phyloP scores from a whole-genome alignment of 2,888 invertebrate species.

The Polylopha cassiicola region DNA sequence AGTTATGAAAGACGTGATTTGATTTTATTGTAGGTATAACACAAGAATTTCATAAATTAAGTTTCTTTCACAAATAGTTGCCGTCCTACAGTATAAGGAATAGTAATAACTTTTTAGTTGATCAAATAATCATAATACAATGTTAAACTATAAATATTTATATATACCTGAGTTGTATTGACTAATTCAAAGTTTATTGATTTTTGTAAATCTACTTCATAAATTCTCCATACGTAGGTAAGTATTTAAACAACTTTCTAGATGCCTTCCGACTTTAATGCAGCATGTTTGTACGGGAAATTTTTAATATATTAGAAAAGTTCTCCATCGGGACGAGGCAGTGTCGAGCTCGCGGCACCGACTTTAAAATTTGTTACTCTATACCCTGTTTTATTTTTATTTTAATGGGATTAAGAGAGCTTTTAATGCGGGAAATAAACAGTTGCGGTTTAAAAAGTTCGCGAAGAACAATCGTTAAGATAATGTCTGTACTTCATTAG shows the following conservation, averaged over 20 bases:
- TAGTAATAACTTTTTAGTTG: no score
- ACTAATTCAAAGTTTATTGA: no score
- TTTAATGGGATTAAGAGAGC: conserved; percentile 47
- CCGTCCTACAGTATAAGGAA: no score
- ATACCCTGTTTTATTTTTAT: conserved; percentile 43
- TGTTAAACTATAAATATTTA: conserved; percentile 12
- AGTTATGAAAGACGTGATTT: no score
- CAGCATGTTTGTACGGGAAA: conserved; percentile 49
- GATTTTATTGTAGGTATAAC: no score
- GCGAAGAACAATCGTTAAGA: conserved; percentile 47
- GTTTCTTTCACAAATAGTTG: no score
- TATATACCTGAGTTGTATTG: no score
- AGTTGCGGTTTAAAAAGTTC: conserved; percentile 43
- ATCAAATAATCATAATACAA: conserved; percentile 28
- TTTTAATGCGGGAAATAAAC: conserved; percentile 46
- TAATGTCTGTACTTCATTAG: conserved; percentile 32
- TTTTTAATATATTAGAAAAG: conserved; percentile 64
- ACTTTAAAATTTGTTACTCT: conserved; percentile 55
- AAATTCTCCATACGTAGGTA: conserved; percentile 29
- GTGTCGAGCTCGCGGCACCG: conserved; percentile 33
- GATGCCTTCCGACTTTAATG: conserved; percentile 42
- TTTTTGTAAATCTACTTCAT: no score
- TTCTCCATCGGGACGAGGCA: conserved; percentile 40
- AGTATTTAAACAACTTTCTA: conserved; percentile 39
- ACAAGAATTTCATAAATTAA: no score